Conservation (phyloP, 2,888 invertebrate species). For the Brachypalpus laphriformis region DNA sequence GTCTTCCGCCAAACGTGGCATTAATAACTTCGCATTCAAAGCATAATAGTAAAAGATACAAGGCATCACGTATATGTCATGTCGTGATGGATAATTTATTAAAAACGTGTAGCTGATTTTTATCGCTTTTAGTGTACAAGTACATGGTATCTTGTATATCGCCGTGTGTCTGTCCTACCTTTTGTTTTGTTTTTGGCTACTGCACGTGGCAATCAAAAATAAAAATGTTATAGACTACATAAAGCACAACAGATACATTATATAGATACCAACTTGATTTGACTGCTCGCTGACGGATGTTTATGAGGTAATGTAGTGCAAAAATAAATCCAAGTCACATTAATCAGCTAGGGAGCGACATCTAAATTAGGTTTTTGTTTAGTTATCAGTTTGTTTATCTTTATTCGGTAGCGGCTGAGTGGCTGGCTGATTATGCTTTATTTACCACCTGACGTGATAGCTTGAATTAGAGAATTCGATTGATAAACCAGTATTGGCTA, state of each 20-base stretch:
- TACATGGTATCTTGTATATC: not conserved
- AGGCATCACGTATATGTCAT: conserved; percentile 9
- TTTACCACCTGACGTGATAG: too few relatives aligned
- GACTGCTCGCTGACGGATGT: not conserved
- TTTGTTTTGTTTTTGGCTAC: not conserved
- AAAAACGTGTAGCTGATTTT: conserved; percentile 12
- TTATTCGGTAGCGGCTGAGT: not conserved
- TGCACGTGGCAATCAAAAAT: not conserved
- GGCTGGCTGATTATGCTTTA: not conserved
- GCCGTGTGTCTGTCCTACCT: not conserved
- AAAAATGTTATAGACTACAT: not conserved
- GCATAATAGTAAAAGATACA: not conserved
- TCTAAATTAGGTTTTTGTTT: conserved; percentile 7
- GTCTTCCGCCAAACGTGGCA: not conserved
- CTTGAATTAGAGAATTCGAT: too few relatives aligned
- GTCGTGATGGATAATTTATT: conserved; percentile 18
- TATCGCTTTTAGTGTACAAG: not conserved
- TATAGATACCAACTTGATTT: not conserved
- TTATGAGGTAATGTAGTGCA: not conserved
- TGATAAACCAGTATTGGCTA: too few relatives aligned
- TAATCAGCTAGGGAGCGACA: not conserved
- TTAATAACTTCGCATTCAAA: not conserved
- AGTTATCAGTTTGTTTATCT: conserved; percentile 23
- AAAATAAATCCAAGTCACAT: not conserved
- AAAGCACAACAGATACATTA: not conserved